A percentile compares a stretch with the other conserved stretches of the same genome.
phyloP scores from a whole-genome alignment of 2,113 vertebrate species.

The Cephalopterus ornatus region DNA sequence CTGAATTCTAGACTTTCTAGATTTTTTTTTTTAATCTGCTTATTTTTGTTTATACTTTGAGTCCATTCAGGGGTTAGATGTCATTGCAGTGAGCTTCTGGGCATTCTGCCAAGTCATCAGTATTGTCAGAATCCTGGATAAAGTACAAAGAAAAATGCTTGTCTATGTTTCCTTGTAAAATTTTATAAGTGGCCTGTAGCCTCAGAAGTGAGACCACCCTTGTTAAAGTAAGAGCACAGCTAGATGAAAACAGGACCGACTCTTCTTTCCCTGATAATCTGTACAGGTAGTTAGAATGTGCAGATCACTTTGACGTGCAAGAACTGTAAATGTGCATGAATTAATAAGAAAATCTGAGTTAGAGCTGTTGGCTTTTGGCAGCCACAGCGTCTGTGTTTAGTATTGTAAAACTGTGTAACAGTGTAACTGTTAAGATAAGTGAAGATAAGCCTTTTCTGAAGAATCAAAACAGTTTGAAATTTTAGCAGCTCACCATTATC shows the following conservation, averaged over 20 bases:
- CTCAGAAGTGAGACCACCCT: background rate
- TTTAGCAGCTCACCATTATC: background rate
- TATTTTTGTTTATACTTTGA: constrained; percentile 17
- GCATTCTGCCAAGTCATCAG: constrained; percentile 35
- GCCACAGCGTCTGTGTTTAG: background rate
- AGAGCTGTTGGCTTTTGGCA: background rate
- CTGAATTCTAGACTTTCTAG: background rate
- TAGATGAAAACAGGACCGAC: background rate
- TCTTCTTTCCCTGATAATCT: background rate
- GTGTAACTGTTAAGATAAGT: background rate
- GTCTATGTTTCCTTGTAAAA: background rate
- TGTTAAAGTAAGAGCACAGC: background rate
- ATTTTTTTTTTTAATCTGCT: background rate
- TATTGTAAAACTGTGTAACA: background rate
- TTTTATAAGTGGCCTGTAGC: background rate
- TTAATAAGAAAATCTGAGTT: background rate
- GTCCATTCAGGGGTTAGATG: background rate
- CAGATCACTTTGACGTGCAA: background rate
- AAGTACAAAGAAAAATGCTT: constrained; percentile 16
- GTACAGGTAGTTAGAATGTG: background rate
- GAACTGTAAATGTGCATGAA: background rate
- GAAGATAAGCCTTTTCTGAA: background rate
- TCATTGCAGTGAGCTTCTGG: constrained; percentile 25
- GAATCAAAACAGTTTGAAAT: background rate
- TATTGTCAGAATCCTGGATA: constrained; percentile 29